phyloP scores from a whole-genome alignment of 2,888 invertebrate genomes.

The Carpatolechia fugitivella region DNA sequence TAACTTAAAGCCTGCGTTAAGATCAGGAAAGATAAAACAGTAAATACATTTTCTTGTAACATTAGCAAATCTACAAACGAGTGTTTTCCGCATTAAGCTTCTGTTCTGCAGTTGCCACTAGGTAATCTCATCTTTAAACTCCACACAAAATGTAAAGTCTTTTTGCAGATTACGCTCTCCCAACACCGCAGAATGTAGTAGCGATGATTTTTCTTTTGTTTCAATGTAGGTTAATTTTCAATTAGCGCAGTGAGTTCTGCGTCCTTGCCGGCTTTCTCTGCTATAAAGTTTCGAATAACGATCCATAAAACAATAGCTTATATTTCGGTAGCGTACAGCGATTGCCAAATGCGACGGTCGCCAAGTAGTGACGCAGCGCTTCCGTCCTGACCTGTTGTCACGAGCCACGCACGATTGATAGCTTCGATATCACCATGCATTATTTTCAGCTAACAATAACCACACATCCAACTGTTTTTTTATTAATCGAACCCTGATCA shows the following conservation, averaged over 20 bases:
- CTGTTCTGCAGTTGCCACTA: neutral
- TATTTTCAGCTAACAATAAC: constrained; percentile 25
- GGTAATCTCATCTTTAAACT: neutral
- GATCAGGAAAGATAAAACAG: neutral
- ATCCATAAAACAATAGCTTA: constrained; percentile 29
- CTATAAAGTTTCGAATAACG: constrained; percentile 24
- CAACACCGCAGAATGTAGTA: neutral
- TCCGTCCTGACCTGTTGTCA: constrained; percentile 24
- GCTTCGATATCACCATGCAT: constrained; percentile 38
- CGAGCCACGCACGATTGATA: constrained; percentile 41
- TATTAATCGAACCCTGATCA: neutral
- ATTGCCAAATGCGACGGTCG: constrained; percentile 32
- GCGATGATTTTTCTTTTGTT: neutral
- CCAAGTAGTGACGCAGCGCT: constrained; percentile 26
- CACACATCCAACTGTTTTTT: neutral
- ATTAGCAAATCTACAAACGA: neutral
- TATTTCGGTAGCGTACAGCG: constrained; percentile 24
- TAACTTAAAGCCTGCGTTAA: neutral
- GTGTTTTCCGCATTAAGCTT: neutral
- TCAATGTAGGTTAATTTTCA: constrained; percentile 15
- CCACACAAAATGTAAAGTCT: neutral
- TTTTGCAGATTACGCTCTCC: neutral
- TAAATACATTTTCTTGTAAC: neutral
- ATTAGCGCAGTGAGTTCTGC: constrained; percentile 10
- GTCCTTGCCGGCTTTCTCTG: constrained; percentile 26